phyloP scores from a whole-genome alignment of 2,113 vertebrate species.

The Piprites chloris region DNA sequence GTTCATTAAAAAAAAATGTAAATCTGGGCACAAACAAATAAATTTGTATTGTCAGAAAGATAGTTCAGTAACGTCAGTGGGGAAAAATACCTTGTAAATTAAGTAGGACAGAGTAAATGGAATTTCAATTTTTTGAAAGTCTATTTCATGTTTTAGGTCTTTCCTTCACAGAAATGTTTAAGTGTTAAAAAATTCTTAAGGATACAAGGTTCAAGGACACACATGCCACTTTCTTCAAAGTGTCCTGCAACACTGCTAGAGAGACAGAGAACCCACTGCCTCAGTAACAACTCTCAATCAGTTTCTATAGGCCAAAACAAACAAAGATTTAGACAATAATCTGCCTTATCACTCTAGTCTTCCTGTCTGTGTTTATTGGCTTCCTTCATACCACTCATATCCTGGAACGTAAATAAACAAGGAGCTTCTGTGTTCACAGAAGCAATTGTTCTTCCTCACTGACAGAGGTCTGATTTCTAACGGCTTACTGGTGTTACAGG shows the following conservation, averaged over 20 bases:
- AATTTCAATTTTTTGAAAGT: neutral
- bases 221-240: neutral
- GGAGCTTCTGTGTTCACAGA: neutral
- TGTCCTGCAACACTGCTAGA: neutral
- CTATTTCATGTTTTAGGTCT: neutral
- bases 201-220: neutral
- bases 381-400: neutral
- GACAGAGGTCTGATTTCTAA: neutral
- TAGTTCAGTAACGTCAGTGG: neutral
- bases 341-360: neutral
- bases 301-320: neutral
- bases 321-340: neutral
- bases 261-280: neutral
- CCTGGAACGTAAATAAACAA: neutral
- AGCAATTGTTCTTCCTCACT: neutral
- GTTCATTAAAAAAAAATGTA: neutral
- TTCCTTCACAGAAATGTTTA: neutral
- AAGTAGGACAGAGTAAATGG: neutral
- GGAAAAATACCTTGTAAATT: neutral
- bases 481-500: neutral
- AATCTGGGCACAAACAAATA: neutral
- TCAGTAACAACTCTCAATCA: neutral
- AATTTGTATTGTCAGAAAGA: neutral
- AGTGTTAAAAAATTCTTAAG: neutral
- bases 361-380: constrained; percentile 23